Percentiles rank a stretch among this genome's conserved stretches.
Conservation (phyloP, 2,113 vertebrate genomes). For the Cnemophilus loriae region DNA sequence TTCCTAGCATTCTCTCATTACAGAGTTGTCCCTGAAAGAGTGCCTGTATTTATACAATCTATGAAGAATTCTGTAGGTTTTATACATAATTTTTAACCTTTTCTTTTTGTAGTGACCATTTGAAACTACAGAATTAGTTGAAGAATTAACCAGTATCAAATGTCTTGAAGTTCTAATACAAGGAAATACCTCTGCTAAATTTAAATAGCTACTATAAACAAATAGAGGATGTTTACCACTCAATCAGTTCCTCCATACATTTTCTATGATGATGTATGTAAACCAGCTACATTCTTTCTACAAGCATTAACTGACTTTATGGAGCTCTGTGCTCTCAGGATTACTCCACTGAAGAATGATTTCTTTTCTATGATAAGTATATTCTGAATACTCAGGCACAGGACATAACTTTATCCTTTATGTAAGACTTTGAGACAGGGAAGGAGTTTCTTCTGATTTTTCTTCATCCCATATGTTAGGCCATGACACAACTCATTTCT, state of each 20-base stretch:
- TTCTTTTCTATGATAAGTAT: not conserved
- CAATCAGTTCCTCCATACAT: not conserved
- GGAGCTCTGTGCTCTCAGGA: not conserved
- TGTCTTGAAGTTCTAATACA: not conserved
- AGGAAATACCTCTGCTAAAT: not conserved
- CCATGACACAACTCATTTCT: slow-evolving; percentile 16
- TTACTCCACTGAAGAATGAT: not conserved
- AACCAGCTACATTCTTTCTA: not conserved
- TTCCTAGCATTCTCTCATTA: not conserved
- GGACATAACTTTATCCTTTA: not conserved
- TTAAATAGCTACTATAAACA: not conserved
- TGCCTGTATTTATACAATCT: not conserved
- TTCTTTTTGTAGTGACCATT: not conserved
- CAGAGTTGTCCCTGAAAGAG: not conserved
- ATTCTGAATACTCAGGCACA: not conserved
- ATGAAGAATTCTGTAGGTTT: not conserved
- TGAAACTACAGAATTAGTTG: not conserved
- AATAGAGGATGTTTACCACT: not conserved
- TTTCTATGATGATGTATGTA: not conserved
- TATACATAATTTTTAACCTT: not conserved
- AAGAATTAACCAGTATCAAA: not conserved
- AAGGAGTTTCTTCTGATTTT: not conserved
- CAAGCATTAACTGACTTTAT: not conserved
- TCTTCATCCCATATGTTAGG: slow-evolving; percentile 6
- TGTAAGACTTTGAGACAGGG: not conserved